phyloP scores from a whole-genome alignment of 2,113 vertebrate species.

The Thymallus thymallus region DNA sequence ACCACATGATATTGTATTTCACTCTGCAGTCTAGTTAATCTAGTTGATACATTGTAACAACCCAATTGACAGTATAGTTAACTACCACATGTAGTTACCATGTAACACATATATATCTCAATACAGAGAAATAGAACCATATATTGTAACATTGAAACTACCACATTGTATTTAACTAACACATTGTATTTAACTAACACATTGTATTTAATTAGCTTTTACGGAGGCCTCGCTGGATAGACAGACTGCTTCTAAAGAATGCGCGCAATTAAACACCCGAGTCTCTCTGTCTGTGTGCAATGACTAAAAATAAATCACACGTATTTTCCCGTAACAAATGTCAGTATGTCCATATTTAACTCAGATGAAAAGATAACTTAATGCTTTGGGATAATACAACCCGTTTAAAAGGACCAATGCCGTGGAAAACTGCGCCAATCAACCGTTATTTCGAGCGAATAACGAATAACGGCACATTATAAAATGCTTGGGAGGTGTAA shows the following conservation, averaged over 20 bases:
- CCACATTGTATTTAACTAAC: background rate
- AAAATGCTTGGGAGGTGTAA: background rate
- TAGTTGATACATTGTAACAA: no score
- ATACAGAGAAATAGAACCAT: no score
- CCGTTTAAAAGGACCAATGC: background rate
- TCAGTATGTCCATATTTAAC: background rate
- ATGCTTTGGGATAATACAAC: background rate
- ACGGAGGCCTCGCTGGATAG: background rate
- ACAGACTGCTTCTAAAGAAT: constrained; percentile 38
- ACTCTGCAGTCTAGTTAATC: no score
- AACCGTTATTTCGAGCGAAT: background rate
- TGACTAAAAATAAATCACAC: constrained; percentile 74
- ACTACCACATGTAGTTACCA: background rate
- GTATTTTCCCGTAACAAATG: constrained; percentile 1
- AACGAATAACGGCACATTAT: no score
- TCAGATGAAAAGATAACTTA: background rate
- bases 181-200: no score
- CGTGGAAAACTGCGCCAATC: background rate
- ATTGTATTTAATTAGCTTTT: background rate
- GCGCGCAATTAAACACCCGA: constrained; percentile 38
- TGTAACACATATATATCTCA: background rate
- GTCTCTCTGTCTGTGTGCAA: constrained; percentile 48
- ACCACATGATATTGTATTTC: no score
- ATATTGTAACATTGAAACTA: background rate
- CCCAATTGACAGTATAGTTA: no score